Base-by-base conservation (phyloP, 92 coral and sea anemone species). In the Plumapathes pennacea region DNA sequence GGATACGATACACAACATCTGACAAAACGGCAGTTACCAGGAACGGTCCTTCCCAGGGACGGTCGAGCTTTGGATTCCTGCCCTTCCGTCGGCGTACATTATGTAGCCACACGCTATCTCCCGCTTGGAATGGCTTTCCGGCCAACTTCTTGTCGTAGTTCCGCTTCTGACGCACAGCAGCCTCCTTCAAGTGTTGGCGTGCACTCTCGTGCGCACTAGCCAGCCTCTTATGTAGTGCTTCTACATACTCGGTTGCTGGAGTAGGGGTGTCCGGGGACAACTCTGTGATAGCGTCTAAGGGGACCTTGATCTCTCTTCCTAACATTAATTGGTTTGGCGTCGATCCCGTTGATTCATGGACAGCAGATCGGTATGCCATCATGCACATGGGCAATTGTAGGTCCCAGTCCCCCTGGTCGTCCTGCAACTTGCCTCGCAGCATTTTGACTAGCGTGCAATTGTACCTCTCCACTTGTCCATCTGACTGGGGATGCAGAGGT, bases 321-420 rank as follows among this genome's bases (percentile, higher is more conserved):
- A 72, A 48, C 72, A 62, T 72, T 40, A 71, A 31, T 36, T 44
- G 58, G 46, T 72, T 62, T 17, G 64, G 81, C 8, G 57, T 38
- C 11, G 49, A 36, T 6, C 65, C 65, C 3, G 77, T 70, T n/a
- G 69, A 67, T 42, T 76, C 76, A 28, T 76, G 83, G 11, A 56
- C 83, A 9, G 76, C 75, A 23, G 63, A 25, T 5, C 85, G 72
- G 31, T 78, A 78, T 3, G 78, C 85, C 78, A 78, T 70, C 85
- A 69, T 78, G 46, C 72, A 78, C 22, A 37, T 51, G 2, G 46
- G 75, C 3, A 74, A 39, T 34, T 74, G 82, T 21, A 34, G 40
- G 14, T 27, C 62, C 47, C 72, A 30, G 63, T 49, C 42, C 12
- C 17, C 22, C 46, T 64, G 71, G 46, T 64, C 60, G 1, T 64